Evolutionary conservation across 2,113 vertebrate genomes (phyloP).

Genomic region (Engraulis encrasicolus): DNA sequence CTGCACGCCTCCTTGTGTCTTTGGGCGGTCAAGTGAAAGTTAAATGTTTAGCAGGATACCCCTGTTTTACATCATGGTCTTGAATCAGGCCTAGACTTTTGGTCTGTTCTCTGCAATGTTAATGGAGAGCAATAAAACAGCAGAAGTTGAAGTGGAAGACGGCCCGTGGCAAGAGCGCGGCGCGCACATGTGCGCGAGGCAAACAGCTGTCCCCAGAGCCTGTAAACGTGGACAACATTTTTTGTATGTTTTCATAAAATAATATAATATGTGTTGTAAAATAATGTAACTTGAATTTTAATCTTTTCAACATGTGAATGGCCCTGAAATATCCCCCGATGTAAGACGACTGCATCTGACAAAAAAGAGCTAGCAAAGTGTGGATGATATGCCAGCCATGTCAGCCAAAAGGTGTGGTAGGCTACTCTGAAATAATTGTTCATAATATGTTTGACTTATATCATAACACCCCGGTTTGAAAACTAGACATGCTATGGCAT

Average conservation of each 20-base stretch:
- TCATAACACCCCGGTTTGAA: neutral
- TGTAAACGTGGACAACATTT: neutral
- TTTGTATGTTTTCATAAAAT: neutral
- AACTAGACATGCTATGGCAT: neutral
- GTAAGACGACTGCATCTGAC: neutral
- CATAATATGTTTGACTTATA: neutral
- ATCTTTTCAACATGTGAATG: neutral
- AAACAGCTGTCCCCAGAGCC: neutral
- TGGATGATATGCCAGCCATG: no score
- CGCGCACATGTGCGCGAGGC: neutral
- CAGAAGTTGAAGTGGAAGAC: neutral
- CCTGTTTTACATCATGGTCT: neutral
- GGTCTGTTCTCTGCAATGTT: constrained; percentile 15
- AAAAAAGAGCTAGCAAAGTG: neutral
- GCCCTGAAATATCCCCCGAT: neutral
- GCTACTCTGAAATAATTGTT: neutral
- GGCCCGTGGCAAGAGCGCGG: neutral
- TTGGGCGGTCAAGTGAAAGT: constrained; percentile 3
- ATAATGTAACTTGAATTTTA: neutral
- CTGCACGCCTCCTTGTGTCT: neutral
- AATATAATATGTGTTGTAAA: neutral
- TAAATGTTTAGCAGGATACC: constrained; percentile 3
- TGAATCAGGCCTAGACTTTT: constrained; percentile 8
- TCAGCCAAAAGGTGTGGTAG: neutral
- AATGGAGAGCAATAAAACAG: constrained; percentile 10